Evolutionary conservation across 1,140 invertebrate species (phyloP).

Genomic region (Manduca sexta): DNA sequence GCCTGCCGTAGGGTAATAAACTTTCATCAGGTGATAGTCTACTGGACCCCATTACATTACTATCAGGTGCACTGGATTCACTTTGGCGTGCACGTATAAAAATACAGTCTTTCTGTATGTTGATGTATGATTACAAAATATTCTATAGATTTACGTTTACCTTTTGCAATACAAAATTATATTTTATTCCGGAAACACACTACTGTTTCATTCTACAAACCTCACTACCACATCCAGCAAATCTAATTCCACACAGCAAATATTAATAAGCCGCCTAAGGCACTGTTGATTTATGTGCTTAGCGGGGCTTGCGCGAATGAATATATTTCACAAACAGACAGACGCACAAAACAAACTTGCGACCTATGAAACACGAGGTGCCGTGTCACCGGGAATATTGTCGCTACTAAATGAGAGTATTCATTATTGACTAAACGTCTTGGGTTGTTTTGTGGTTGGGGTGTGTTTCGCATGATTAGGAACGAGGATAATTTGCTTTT

Average conservation of each 20-base stretch:
- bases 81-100: too few relatives aligned
- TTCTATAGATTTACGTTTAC: too few relatives aligned
- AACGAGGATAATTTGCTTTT: too few relatives aligned
- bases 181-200: too few relatives aligned
- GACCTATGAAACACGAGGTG: slow-evolving; percentile 28
- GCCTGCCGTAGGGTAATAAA: too few relatives aligned
- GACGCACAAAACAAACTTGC: slow-evolving; percentile 18
- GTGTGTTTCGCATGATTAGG: too few relatives aligned
- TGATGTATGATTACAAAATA: too few relatives aligned
- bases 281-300: slow-evolving; percentile 64
- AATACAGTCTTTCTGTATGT: too few relatives aligned
- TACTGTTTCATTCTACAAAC: neutral
- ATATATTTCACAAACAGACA: slow-evolving; percentile 57
- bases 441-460: neutral
- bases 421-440: slow-evolving; percentile 22
- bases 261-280: slow-evolving; percentile 65
- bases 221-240: slow-evolving; percentile 26
- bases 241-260: slow-evolving; percentile 35
- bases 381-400: slow-evolving; percentile 30
- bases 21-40: too few relatives aligned
- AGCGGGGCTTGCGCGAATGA: slow-evolving; percentile 45
- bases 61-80: too few relatives aligned
- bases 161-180: too few relatives aligned
- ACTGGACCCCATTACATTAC: too few relatives aligned
- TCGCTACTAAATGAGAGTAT: slow-evolving; percentile 37